A percentile compares a stretch with the other conserved stretches of the same genome.
Evolutionary conservation across 1,140 invertebrate species (phyloP).

Genomic region (Nomia melanderi): DNA sequence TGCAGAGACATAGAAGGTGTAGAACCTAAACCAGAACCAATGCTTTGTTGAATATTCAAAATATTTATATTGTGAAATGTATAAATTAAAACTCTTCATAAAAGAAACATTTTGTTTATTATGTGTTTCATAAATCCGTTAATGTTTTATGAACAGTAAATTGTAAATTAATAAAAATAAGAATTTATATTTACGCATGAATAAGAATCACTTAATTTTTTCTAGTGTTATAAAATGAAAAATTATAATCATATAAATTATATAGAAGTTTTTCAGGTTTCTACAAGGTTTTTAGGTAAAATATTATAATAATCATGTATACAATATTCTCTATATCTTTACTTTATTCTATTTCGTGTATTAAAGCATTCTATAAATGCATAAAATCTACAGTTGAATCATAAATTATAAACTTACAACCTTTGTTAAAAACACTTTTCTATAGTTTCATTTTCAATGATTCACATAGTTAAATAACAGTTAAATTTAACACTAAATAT

Average conservation of each 20-base stretch:
- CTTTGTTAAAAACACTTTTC: background rate
- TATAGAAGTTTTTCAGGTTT: no score
- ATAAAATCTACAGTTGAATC: no score
- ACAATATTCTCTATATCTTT: background rate
- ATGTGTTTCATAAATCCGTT: background rate
- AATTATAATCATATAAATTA: background rate
- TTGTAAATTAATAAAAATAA: no score
- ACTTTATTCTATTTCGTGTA: no score
- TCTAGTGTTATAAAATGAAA: background rate
- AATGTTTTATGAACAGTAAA: background rate
- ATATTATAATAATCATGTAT: background rate
- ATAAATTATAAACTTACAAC: background rate
- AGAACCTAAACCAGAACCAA: conserved; percentile 64
- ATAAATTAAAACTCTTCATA: conserved; percentile 16
- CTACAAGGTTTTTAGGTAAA: no score
- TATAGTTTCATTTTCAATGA: conserved; percentile 1
- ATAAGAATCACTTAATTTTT: background rate
- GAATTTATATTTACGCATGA: no score
- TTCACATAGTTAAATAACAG: background rate
- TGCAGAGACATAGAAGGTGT: conserved; percentile 88
- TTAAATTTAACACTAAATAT: background rate
- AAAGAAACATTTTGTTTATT: background rate
- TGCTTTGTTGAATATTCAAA: conserved; percentile 33
- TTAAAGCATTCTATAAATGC: no score
- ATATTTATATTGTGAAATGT: conserved; percentile 6